These are phyloP conservation scores for Zele albiditarsus DNA, from an alignment of 2,888 invertebrate species.

Conservation along the genomic window DNA sequence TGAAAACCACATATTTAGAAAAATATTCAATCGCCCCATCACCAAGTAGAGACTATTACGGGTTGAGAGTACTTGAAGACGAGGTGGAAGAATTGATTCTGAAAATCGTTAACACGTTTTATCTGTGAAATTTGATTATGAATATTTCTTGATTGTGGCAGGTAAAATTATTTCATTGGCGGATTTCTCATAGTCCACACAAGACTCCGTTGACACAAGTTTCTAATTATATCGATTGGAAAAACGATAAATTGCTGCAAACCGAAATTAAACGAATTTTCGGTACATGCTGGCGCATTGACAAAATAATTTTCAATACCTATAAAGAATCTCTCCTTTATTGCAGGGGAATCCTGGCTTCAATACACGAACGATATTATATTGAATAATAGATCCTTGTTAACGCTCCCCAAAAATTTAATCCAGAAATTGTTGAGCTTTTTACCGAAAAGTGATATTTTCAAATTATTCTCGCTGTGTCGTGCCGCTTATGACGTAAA, in stretches of 20 bases:
- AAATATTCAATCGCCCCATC: constrained; percentile 66
- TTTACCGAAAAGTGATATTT: constrained; percentile 32
- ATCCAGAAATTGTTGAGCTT: constrained; percentile 27
- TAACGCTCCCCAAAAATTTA: constrained; percentile 36
- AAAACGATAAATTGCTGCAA: constrained; percentile 55
- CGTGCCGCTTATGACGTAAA: constrained; percentile 38
- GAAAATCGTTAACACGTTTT: not conserved
- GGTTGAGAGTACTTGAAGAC: constrained; percentile 59
- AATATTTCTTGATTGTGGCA: constrained; percentile 42
- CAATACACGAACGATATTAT: constrained; percentile 26
- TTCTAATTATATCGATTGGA: constrained; percentile 56
- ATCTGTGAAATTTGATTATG: not conserved
- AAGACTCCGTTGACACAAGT: constrained; percentile 54
- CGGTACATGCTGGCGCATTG: constrained; percentile 53
- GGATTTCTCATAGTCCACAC: constrained; percentile 66
- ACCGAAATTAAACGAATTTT: constrained; percentile 62
- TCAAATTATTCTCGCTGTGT: constrained; percentile 33
- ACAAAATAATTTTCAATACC: not conserved
- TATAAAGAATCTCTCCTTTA: not conserved
- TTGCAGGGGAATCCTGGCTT: constrained; percentile 32
- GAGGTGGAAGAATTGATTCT: constrained; percentile 54
- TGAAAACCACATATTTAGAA: constrained; percentile 59
- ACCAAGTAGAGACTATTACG: constrained; percentile 69
- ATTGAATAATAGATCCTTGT: constrained; percentile 20
- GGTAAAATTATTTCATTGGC: constrained; percentile 65